Percentiles rank a stretch among this genome's conserved stretches.
phyloP scores from a whole-genome alignment of 2,113 vertebrate species.

The Zeus faber region DNA sequence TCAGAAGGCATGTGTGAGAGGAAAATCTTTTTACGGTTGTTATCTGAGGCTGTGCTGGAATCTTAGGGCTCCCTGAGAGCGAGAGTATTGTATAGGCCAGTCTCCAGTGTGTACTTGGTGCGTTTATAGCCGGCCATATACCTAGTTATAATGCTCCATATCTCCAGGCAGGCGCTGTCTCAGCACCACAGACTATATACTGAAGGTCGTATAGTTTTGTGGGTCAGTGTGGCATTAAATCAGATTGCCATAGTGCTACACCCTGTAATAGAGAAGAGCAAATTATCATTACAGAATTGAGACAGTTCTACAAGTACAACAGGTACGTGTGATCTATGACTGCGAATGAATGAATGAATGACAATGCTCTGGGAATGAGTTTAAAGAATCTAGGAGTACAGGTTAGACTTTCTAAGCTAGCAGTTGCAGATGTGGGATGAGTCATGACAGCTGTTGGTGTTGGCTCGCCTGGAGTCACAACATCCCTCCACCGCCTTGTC shows the following conservation, averaged over 20 bases:
- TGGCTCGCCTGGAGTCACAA: conserved; percentile 55
- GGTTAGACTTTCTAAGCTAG: conserved; percentile 18
- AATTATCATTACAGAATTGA: too few relatives aligned
- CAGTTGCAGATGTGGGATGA: conserved; percentile 66
- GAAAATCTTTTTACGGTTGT: conserved; percentile 46
- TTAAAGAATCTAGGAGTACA: too few relatives aligned
- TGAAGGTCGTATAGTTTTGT: not conserved
- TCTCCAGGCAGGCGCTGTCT: conserved; percentile 12
- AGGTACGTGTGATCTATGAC: too few relatives aligned
- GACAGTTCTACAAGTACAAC: too few relatives aligned
- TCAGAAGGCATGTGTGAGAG: conserved; percentile 35
- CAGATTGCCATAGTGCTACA: conserved; percentile 3
- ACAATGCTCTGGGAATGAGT: too few relatives aligned
- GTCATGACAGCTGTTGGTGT: conserved; percentile 70
- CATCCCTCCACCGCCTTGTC: not conserved
- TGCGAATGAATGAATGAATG: too few relatives aligned
- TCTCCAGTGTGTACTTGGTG: conserved; percentile 50
- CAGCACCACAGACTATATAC: conserved; percentile 28
- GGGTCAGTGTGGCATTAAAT: conserved; percentile 41
- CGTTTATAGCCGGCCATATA: conserved; percentile 46
- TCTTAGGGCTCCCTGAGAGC: conserved; percentile 44
- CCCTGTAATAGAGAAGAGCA: too few relatives aligned
- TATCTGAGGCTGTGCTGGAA: conserved; percentile 43
- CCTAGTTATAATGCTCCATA: conserved; percentile 11
- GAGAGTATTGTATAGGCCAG: conserved; percentile 45